Percentiles rank a stretch among this genome's conserved stretches.
phyloP scores from a whole-genome alignment of 2,888 invertebrate genomes.

The Metacarcinus magister region DNA sequence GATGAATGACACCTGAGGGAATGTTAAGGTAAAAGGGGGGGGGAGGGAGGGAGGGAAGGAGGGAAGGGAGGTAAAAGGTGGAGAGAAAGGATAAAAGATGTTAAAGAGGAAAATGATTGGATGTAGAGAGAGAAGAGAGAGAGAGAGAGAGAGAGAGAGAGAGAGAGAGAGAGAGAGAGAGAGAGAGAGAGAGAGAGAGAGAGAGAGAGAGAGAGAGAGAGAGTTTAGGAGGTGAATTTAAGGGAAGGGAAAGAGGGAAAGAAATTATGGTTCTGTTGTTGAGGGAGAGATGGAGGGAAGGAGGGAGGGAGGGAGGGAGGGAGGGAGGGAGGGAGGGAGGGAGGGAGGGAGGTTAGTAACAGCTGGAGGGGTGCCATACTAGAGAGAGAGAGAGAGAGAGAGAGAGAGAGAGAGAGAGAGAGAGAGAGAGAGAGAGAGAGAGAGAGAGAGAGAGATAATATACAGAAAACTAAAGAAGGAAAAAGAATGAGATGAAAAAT shows the following conservation, averaged over 20 bases:
- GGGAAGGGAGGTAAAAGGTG: not conserved
- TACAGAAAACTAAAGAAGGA: too few species aligned
- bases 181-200: not conserved
- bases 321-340: not conserved
- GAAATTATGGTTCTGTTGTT: not conserved
- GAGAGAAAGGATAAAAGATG: not conserved
- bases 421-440: not conserved
- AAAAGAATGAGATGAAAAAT: too few species aligned
- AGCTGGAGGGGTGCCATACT: too few species aligned
- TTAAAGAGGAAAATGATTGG: not conserved
- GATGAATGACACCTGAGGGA: not conserved
- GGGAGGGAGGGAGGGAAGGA: not conserved
- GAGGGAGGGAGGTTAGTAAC: not conserved
- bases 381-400: too few species aligned
- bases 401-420: too few species aligned
- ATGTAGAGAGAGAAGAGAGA: too few species aligned
- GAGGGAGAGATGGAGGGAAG: not conserved
- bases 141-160: too few species aligned
- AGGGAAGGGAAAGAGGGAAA: not conserved
- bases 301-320: not conserved
- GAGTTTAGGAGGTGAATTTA: too few species aligned
- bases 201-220: not conserved
- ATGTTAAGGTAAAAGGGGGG: slow-evolving; percentile 18
- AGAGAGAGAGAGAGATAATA: not conserved
- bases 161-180: too few species aligned